These are phyloP conservation scores for Orgyia antiqua DNA, from an alignment of 2,888 invertebrate species.

Conservation along the genomic window DNA sequence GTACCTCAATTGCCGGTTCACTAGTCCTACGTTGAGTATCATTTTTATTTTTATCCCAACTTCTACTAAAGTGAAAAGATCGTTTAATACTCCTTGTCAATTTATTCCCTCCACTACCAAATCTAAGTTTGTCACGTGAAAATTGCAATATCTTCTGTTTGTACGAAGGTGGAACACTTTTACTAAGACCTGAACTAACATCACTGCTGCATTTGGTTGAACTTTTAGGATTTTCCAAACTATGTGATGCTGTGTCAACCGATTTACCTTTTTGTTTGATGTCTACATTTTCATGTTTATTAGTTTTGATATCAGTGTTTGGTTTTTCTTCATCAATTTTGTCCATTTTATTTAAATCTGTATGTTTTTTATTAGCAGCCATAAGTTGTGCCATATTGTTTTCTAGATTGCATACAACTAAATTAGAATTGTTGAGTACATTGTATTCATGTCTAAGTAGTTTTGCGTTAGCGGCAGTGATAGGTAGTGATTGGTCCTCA, in stretches of 20 bases:
- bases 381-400: constrained; percentile 71
- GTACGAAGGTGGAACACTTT: constrained; percentile 73
- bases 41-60: constrained; percentile 65
- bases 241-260: constrained; percentile 65
- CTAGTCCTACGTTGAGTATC: constrained; percentile 63
- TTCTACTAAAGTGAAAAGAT: constrained; percentile 68
- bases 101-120: constrained; percentile 67
- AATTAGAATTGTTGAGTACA: constrained; percentile 69
- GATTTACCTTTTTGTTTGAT: constrained; percentile 51
- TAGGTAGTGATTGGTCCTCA: constrained; percentile 67
- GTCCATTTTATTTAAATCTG: constrained; percentile 60
- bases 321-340: constrained; percentile 66
- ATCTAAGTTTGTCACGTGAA: constrained; percentile 67
- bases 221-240: constrained; percentile 65
- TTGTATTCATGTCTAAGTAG: constrained; percentile 67
- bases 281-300: constrained; percentile 33
- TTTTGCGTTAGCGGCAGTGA: constrained; percentile 66
- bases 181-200: constrained; percentile 62
- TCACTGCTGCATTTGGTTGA: constrained; percentile 64
- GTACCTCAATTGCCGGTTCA: constrained; percentile 60
- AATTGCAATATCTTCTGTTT: constrained; percentile 72
- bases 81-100: constrained; percentile 70
- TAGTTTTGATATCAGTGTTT: constrained; percentile 29
- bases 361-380: constrained; percentile 54
- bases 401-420: constrained; percentile 69